Evolutionary conservation across 2,113 vertebrate genomes (phyloP), one percentile per base, ranked within the genome.

Genomic region (Chaetodon trifascialis): DNA sequence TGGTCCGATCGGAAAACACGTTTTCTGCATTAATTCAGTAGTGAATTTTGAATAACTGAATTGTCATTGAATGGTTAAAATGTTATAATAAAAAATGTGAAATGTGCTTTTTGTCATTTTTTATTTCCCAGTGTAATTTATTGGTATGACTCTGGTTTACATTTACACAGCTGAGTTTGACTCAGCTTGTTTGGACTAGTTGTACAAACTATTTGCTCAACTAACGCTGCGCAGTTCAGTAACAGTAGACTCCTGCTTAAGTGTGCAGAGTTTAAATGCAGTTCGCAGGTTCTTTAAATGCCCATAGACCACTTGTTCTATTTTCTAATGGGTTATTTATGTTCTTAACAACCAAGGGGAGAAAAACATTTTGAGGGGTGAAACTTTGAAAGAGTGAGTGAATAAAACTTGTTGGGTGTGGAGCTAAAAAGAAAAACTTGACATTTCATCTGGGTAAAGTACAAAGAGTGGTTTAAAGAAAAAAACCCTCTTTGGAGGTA

Each of bases 11-110:
- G 44, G 21, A 23, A 52, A 40, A 14, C 5, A 36, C 7, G 17
- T 66, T 70, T 54, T 79, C 51, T 92, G 78, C 86, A n/a, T 86
- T 84, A 76, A 89, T 63, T 81, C 80, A 72, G 58, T 77, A 86
- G 89, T 91, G 58, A 80, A 86, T 75, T 54, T 89, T 86, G 85
- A 81, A 82, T 93, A 62, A 82, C 79, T 98, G 97, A 96, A 97
- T 95, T 98, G 97, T 98, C 88, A 95, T 95, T 99, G 97, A 97
- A 96, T 99, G 97, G 95, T 97, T 96, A 96, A 95, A 95, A 95
- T 96, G 94, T 98, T 96, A 96, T 97, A 99, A 99, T 99, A 99
- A 99, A 99, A 97, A 95, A 96, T 98, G 96, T 99, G 93, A 99
- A 99, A 97, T 99, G 96, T 98, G 97, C 96, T 98, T 97, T 98